phyloP scores from a whole-genome alignment of 2,113 vertebrate genomes.

The Mus pahari region DNA sequence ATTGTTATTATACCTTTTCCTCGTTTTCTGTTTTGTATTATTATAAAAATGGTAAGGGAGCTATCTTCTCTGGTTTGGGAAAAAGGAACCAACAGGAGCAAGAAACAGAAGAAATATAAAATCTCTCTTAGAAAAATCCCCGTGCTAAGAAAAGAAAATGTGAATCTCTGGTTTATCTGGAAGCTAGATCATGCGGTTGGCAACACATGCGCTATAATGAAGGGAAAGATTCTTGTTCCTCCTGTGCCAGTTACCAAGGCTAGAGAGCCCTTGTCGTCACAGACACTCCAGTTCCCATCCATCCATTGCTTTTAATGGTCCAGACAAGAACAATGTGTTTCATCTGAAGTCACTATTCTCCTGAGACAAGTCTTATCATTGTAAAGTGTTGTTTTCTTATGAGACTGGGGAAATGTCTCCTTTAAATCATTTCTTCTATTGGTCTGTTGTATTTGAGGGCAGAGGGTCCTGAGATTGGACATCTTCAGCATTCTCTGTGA shows the following conservation, averaged over 20 bases:
- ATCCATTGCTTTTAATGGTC: background rate
- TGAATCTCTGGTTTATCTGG: conserved; percentile 61
- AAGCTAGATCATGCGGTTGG: conserved; percentile 11
- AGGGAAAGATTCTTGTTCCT: background rate
- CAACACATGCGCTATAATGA: background rate
- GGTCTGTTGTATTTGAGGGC: conserved; percentile 73
- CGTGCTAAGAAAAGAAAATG: conserved; percentile 76
- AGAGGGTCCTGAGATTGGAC: conserved; percentile 67
- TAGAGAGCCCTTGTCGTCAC: background rate
- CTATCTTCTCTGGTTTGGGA: conserved; percentile 74
- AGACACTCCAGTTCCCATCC: background rate
- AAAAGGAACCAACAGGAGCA: conserved; percentile 39
- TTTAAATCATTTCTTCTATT: conserved; percentile 52
- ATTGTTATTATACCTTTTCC: conserved; percentile 70
- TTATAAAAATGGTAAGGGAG: conserved; percentile 63
- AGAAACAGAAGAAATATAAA: conserved; percentile 66
- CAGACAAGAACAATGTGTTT: background rate
- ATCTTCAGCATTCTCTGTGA: conserved; percentile 67
- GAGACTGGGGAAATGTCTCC: background rate
- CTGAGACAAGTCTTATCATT: background rate
- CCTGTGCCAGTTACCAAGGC: background rate
- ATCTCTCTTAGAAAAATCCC: background rate
- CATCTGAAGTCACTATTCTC: background rate
- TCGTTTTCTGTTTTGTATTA: conserved; percentile 74
- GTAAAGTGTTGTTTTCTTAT: background rate